Conservation (phyloP, 37 sponge, comb jelly and placozoan species). For the Amphimedon queenslandica region DNA sequence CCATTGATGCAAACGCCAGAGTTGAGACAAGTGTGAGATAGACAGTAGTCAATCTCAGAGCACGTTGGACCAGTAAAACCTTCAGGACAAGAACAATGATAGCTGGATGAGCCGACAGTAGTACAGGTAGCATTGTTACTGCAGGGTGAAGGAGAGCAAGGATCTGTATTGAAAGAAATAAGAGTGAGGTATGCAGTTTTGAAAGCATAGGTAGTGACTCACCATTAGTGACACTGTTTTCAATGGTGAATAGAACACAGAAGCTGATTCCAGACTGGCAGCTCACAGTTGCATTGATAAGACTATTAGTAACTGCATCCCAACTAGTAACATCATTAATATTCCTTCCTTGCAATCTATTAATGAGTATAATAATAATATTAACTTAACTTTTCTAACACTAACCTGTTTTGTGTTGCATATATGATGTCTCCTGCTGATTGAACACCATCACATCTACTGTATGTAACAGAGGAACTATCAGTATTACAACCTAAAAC, state of each 20-base stretch:
- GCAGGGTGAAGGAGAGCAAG: slow-evolving; percentile 7
- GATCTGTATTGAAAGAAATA: background rate
- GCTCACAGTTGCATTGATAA: slow-evolving; percentile 7
- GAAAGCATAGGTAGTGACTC: background rate
- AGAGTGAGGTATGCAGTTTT: background rate
- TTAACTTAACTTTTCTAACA: too few species aligned
- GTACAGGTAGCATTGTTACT: slow-evolving; percentile 5
- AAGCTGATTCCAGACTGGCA: background rate
- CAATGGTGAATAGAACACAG: background rate
- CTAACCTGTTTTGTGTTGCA: slow-evolving; percentile 5
- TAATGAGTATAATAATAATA: too few species aligned
- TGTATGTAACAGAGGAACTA: background rate
- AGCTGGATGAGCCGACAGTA: background rate
- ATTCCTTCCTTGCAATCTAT: background rate
- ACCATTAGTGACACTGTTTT: background rate
- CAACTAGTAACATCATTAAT: background rate
- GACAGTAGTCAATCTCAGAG: background rate
- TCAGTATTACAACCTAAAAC: slow-evolving; percentile 12
- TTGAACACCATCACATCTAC: background rate
- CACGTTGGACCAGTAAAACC: background rate
- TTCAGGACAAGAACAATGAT: slow-evolving; percentile 2
- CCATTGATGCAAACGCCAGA: background rate
- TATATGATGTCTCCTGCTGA: background rate
- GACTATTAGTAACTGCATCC: background rate
- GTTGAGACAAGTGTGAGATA: background rate